Percentiles rank a stretch among this genome's conserved stretches.
Evolutionary conservation across 2,113 vertebrate genomes (phyloP).

Genomic region (Mola mola): DNA sequence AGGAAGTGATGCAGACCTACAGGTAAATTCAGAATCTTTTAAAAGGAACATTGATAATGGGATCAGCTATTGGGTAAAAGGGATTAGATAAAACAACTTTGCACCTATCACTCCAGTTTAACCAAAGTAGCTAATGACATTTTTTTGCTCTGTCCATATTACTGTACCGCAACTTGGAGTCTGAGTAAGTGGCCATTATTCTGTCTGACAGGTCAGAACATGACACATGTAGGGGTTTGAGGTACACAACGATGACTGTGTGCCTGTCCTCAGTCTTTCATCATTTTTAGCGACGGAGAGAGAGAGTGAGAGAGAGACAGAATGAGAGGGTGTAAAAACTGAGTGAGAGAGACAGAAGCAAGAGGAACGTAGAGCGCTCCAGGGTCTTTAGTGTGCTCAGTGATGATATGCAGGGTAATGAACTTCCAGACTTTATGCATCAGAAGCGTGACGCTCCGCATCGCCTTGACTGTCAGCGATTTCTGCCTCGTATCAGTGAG

Average conservation of each 20-base stretch:
- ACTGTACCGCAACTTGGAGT: slow-evolving; percentile 25
- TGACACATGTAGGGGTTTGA: slow-evolving; percentile 56
- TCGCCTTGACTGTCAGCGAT: slow-evolving; percentile 69
- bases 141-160: too few species aligned
- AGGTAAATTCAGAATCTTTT: too few species aligned
- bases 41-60: too few species aligned
- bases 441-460: slow-evolving; percentile 62
- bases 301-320: slow-evolving; percentile 15
- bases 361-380: slow-evolving; percentile 43
- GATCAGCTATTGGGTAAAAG: too few species aligned
- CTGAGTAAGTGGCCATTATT: slow-evolving; percentile 46
- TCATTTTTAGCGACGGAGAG: slow-evolving; percentile 37
- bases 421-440: slow-evolving; percentile 74
- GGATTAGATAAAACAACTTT: too few species aligned
- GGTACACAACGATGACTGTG: slow-evolving; percentile 54
- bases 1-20: too few species aligned
- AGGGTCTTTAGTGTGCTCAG: slow-evolving; percentile 53
- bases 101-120: too few species aligned
- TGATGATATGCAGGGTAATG: slow-evolving; percentile 77
- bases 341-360: slow-evolving; percentile 8
- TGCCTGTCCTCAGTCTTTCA: slow-evolving; percentile 48
- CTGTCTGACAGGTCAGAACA: slow-evolving; percentile 28
- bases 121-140: too few species aligned
- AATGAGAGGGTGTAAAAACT: slow-evolving; percentile 29
- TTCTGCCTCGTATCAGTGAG: slow-evolving; percentile 52